Evolutionary conservation across 2,797 vertebrate genomes (phyloP), one percentile per base, ranked within the genome.

Genomic region (Picus viridis): DNA sequence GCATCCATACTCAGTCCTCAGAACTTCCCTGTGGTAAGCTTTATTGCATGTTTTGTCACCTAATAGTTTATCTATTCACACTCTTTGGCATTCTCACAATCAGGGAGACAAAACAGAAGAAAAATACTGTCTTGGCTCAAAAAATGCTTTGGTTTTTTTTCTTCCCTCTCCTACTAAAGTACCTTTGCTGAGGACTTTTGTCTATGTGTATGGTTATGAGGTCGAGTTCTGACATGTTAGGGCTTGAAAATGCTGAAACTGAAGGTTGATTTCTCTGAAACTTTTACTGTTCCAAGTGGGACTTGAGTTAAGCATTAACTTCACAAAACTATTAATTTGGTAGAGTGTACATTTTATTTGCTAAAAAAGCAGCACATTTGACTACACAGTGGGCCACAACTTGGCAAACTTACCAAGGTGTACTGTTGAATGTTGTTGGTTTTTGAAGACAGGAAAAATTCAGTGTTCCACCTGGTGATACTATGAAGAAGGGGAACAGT

Each of bases 41-140:
- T 88, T 79, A 70, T 49, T 84, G 16, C 82, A 36, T 73, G 53
- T 80, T 87, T 89, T 83, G 82, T 73, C 90, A 62, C 63, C 41
- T 78, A 54, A 8, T 83, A 54, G 79, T 79, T 92, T 92, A 51
- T 93, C 43, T 78, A 58, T 27, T 67, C 70, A 71, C 41, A 10
- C 16, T 87, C 2, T 9, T 83, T 90, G 58, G 58, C 84, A 62
- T 83, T 71, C 71, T 86, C 76, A 57, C 17, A 49, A 54, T 88
- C 34, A 41, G n/a, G 26, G 12, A 39, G 73, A 49, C 5, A 78
- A 70, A 74, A 26, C 1, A 19, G 6, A 53, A 69, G 17, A 61
- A 92, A 59, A 84, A 57, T 45, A 41, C 4, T 68, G 49, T 10
- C 58, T 88, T 90, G 6, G 1, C 32, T 90, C 19, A 84, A 39